Evolutionary conservation across 2,797 vertebrate genomes (phyloP), one percentile per base, ranked within the genome.

Genomic region (Lagocephalus sceleratus): DNA sequence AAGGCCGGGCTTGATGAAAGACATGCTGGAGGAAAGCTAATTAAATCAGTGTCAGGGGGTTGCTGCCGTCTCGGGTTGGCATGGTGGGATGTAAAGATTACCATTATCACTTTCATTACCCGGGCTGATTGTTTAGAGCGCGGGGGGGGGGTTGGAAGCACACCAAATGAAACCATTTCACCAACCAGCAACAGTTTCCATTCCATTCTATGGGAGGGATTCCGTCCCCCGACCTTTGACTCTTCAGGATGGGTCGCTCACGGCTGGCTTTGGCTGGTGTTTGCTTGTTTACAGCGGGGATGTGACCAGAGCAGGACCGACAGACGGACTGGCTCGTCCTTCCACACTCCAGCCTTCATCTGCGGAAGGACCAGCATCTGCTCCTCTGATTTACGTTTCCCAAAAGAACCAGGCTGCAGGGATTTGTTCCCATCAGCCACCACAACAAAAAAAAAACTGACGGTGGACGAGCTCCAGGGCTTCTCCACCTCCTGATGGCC

Each of bases 91-190:
- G 73, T 87, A 86, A 88, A 87, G 85, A 89, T 87, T 85, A 88
- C 70, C 84, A 86, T 89, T 87, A 89, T 86, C 82, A 75, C 79
- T 84, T 87, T 83, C 85, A 89, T 88, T 87, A 88, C 78, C 62
- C 71, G 7, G 51, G 67, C 61, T 84, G 71, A 87, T 83, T 84
- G 85, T 81, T 82, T 81, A 61, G 79, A 73, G 68, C 60, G 55
- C 62, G 40, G 17, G 14, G 19, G 39, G 7, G 45, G 46, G 43
- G 32, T 5, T 25, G 51, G 54, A 64, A 63, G 66, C 58, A 51
- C 64, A 74, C 73, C 60, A 75, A 76, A 84, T 79, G 71, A 23
- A 68, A 58, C 48, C 72, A 17, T 42, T 83, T 79, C 78, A 73
- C 69, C 67, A 84, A 79, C 68, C 73, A 68, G 55, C 66, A 70